Evolutionary conservation across 2,888 invertebrate genomes (phyloP).

Genomic region (Ypsolopha sequella): DNA sequence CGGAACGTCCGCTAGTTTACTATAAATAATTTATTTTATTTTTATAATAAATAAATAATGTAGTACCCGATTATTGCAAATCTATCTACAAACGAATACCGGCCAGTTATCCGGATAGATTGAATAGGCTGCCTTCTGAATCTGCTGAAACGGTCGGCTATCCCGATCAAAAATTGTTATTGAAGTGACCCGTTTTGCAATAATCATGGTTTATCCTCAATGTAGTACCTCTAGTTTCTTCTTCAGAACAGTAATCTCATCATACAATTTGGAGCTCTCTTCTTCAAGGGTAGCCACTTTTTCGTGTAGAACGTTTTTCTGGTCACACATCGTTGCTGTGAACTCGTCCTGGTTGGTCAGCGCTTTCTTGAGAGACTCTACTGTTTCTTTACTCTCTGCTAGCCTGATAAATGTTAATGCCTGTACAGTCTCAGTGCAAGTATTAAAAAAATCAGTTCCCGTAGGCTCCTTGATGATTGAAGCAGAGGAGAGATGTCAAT

Average conservation of each 20-base stretch:
- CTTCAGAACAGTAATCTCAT: conserved; percentile 11
- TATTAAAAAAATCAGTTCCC: too few species aligned
- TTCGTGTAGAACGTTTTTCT: conserved; percentile 21
- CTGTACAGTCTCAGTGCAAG: too few species aligned
- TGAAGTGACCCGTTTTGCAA: not conserved
- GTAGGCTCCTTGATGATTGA: too few species aligned
- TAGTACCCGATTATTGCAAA: too few species aligned
- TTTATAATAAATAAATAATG: too few species aligned
- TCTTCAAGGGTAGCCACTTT: conserved; percentile 20
- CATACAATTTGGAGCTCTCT: conserved; percentile 7
- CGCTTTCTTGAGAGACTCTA: conserved; percentile 22
- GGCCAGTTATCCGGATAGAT: too few species aligned
- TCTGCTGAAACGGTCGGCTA: too few species aligned
- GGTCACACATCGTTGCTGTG: conserved; percentile 19
- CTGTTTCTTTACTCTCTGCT: conserved; percentile 18
- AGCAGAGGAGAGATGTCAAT: too few species aligned
- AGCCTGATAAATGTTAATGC: conserved; percentile 14
- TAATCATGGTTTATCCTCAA: not conserved
- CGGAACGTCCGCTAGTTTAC: not conserved
- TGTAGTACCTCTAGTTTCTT: conserved; percentile 17
- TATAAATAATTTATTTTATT: too few species aligned
- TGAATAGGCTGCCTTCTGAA: too few species aligned
- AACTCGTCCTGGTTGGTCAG: conserved; percentile 24
- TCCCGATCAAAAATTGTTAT: not conserved
- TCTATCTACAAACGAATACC: too few species aligned